Evolutionary conservation across 2,888 invertebrate genomes (phyloP), one percentile per base, ranked within the genome.

Genomic region (Leptarthrus brevirostris): DNA sequence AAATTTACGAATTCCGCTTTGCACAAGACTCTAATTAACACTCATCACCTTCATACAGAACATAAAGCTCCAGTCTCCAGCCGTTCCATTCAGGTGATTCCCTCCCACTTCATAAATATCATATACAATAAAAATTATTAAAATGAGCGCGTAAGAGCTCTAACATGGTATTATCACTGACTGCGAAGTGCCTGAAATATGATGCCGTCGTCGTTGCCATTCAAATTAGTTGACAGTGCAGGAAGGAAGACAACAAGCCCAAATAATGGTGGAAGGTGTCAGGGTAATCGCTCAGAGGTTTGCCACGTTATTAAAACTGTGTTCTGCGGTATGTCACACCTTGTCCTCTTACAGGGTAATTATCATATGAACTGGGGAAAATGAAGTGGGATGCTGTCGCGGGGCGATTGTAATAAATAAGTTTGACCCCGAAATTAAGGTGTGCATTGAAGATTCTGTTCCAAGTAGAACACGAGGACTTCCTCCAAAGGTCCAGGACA

Each of bases 311-410:
- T 61, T 61, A 61, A 61, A 61, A 40, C 22, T 36, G 16, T 61
- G 61, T 61, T 61, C n/a, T 61, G 61, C 3, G 61, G 61, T 16
- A 20, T 61, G 61, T 61, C 61, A 61, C 61, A 61, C 61, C 61
- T 61, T 36, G 61, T 36, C 34, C 36, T n/a, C 36, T n/a, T 40
- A 12, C 18, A 30, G 36, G 18, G 36, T 36, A 61, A 61, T 61
- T 61, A 61, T 30, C 40, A 36, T 34, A n/a, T 36, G 22, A 30
- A 14, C 61, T n/a, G 18, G 18, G 30, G 34, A 30, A 8, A 8
- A 30, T 8, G 30, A 30, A 8, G 8, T 30, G 30, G 5, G 30
- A 30, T 30, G 30, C 0, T 10, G 36, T 10, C 2, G 58, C 14
- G 18, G 12, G 44, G n/a, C 16, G 12, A 4, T 14, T 44, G 44